Evolutionary conservation across 2,888 invertebrate species (phyloP).

Genomic region (Acrobasis repandana): DNA sequence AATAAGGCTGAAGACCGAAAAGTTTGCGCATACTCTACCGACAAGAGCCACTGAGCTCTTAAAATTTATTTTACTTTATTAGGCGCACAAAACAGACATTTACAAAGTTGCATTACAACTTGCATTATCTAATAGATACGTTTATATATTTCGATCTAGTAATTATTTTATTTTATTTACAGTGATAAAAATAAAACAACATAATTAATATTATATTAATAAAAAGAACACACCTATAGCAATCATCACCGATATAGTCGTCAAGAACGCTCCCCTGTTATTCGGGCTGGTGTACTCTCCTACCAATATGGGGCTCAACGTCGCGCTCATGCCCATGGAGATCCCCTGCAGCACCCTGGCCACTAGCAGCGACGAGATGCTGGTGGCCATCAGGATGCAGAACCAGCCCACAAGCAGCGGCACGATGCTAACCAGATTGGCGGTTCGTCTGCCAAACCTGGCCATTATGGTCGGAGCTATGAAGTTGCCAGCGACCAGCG

Average conservation of each 20-base stretch:
- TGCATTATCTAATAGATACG: no score
- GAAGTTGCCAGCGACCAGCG: constrained; percentile 37
- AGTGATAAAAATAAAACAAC: no score
- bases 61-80: no score
- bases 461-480: constrained; percentile 56
- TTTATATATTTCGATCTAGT: no score
- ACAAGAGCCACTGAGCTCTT: no score
- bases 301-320: constrained; percentile 62
- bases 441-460: constrained; percentile 65
- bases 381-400: constrained; percentile 42
- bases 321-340: constrained; percentile 63
- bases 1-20: no score
- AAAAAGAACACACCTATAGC: constrained; percentile 42
- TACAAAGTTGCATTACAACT: no score
- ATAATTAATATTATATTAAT: no score
- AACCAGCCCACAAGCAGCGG: constrained; percentile 73
- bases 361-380: constrained; percentile 46
- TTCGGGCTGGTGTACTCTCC: constrained; percentile 75
- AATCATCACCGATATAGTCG: constrained; percentile 75
- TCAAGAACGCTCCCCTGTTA: constrained; percentile 78
- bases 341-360: constrained; percentile 51
- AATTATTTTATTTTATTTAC: no score
- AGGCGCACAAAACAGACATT: no score
- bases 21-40: no score
- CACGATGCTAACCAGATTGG: constrained; percentile 62